A percentile compares a stretch with the other conserved stretches of the same genome.
Conservation (phyloP, 2,113 vertebrate species). For the Equus quagga region DNA sequence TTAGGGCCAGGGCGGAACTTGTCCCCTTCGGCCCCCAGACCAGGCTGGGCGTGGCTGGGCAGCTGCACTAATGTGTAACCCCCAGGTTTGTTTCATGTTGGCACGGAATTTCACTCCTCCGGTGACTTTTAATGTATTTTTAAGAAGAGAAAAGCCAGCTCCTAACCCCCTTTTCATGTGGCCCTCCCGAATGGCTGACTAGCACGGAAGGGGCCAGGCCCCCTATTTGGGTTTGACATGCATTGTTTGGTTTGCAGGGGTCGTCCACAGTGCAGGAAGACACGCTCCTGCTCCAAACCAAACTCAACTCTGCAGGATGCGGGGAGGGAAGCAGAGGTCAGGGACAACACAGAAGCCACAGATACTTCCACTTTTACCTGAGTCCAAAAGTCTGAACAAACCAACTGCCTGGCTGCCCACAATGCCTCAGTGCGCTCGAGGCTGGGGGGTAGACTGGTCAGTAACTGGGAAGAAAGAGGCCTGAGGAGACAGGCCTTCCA, state of each 20-base stretch:
- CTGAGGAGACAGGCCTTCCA: not conserved
- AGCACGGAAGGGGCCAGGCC: rapidly evolving
- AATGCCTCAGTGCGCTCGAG: not conserved
- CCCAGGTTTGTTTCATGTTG: not conserved
- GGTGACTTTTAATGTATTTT: not conserved
- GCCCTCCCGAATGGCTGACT: not conserved
- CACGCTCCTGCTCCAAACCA: not conserved
- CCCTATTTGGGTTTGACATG: not conserved
- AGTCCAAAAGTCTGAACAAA: not conserved
- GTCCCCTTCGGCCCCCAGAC: not conserved
- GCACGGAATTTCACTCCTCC: not conserved
- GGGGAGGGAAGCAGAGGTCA: not conserved
- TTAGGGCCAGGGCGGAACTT: too few relatives aligned
- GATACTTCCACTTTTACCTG: not conserved
- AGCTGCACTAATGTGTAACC: not conserved
- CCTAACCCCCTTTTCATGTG: not conserved
- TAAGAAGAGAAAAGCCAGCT: not conserved
- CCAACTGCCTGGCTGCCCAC: not conserved
- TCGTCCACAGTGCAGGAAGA: not conserved
- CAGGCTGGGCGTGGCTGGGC: too few relatives aligned
- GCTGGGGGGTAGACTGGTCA: not conserved
- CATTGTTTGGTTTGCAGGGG: rapidly evolving
- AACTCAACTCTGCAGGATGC: not conserved
- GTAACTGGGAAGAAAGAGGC: not conserved
- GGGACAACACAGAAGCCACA: not conserved